Evolutionary conservation across 2,113 vertebrate species (phyloP), one percentile per base, ranked within the genome.

Genomic region (Rhabdornis inornatus): DNA sequence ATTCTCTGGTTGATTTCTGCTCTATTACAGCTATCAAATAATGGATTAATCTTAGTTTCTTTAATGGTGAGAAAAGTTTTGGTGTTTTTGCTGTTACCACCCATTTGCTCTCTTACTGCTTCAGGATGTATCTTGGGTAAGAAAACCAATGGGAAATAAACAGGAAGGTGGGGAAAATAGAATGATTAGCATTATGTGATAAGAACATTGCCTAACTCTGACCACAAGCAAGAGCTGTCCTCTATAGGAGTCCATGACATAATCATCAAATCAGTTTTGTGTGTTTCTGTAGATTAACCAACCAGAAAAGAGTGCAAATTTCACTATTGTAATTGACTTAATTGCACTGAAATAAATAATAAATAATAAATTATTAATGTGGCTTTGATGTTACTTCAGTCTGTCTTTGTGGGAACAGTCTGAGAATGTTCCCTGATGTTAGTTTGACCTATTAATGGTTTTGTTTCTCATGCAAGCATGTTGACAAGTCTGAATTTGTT

Each of bases 131-230:
- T 10, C 19, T 78, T 70, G 42, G 10, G 15, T 78, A 35, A 30
- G 63, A 88, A 52, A 52, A 9, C 23, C 39, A 37, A 28, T 52
- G 60, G 37, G 44, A 83, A 40, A 42, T 69, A n/a, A 56, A 22
- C 8, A 21, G 19, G 4, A 70, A 15, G 45, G n/a, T 78, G 27
- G 17, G 35, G 37, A 39, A 87, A 69, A 59, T 2, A 61, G 15
- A 44, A 30, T 0, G 1, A 6, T 42, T 4, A 0, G 12, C 24
- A 8, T 63, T 82, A 22, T 27, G 17, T 37, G 28, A 44, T 55
- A 24, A 44, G 55, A 83, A 14, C 45, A 39, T 33, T 33, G 70
- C 6, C 10, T 59, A 56, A 30, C 30, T 90, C 25, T 74, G 12
- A 45, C 28, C 47, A 35, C 8, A 50, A 68, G 21, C 57, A 70